Base-by-base conservation (phyloP, 2,888 invertebrate genomes). In the Pachycephus smyrnensis region DNA sequence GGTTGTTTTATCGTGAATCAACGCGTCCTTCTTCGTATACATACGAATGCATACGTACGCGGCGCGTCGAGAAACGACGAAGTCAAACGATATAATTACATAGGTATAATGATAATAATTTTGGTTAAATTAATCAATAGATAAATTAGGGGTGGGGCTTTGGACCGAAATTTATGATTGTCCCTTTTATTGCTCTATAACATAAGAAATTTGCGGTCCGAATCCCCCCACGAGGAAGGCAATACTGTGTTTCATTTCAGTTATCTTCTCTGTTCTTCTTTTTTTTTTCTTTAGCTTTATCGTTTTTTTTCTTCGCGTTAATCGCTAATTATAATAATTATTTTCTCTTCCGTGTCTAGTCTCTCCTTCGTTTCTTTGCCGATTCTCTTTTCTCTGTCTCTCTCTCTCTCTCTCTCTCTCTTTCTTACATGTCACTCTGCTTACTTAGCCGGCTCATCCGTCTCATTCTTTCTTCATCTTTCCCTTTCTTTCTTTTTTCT, bases 131-230 rank as follows among this genome's bases (percentile, higher is more conserved):
- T 80, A 83, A 82, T 55, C 77, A 79, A 82, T 80, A 84, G 83
- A 81, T 76, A 77, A 84, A 81, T 81, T 81, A 82, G 79, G 55
- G 85, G 83, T 82, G 82, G 83, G 83, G 80, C 82, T 84, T 86
- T 86, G 87, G 82, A 84, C 83, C 86, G 85, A 84, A 83, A 89
- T 89, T 89, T 89, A 79, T 85, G 84, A 85, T 85, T 85, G 85
- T 85, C 85, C 84, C 79, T 88, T 85, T 90, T 90, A 91, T 90
- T 91, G 90, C 90, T 90, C 86, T 88, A 89, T 84, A 86, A 89
- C 86, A 85, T 86, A 89, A 89, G 88, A 84, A 86, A 84, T 81
- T 84, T 80, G 80, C 86, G 86, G 85, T 82, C 84, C 87, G 84
- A 87, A 86, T 83, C 85, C 84, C 84, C 85, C 81, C 81, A 74